phyloP scores from a whole-genome alignment of 2,113 vertebrate species.

The Bostrychus sinensis region DNA sequence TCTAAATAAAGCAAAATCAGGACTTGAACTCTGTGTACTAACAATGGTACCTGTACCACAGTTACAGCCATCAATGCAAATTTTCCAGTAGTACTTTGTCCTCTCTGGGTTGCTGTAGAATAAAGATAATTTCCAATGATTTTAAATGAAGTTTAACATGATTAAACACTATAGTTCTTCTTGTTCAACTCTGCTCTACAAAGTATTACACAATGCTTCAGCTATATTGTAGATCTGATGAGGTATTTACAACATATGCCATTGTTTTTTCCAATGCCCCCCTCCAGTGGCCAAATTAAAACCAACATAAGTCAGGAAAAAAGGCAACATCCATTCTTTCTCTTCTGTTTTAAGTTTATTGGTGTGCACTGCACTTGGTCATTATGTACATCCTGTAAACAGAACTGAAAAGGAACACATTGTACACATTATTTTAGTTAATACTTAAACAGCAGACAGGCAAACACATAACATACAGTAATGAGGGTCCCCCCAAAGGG shows the following conservation, averaged over 20 bases:
- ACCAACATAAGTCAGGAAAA: not conserved
- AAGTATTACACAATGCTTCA: too few species aligned
- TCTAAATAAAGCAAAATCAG: too few species aligned
- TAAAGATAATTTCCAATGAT: too few species aligned
- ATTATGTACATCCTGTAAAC: conserved; percentile 82
- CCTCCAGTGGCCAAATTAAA: conserved; percentile 41
- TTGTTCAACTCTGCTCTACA: too few species aligned
- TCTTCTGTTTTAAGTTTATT: conserved; percentile 72
- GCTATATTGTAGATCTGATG: too few species aligned
- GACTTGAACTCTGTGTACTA: too few species aligned
- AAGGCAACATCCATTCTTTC: not conserved
- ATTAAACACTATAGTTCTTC: too few species aligned
- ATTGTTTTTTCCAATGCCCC: conserved; percentile 19
- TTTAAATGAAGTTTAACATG: too few species aligned
- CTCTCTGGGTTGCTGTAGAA: too few species aligned
- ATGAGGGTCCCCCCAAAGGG: conserved; percentile 82
- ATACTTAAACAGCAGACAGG: conserved; percentile 91
- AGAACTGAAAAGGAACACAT: conserved; percentile 82
- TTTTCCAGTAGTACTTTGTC: too few species aligned
- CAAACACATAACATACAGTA: conserved; percentile 81
- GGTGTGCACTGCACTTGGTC: conserved; percentile 81
- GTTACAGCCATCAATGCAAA: too few species aligned
- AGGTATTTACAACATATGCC: not conserved
- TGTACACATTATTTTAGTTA: conserved; percentile 86
- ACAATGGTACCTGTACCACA: too few species aligned